A percentile compares a stretch with the other conserved stretches of the same genome.
Evolutionary conservation across 2,113 vertebrate species (phyloP).

Genomic region (Grallaria varia): DNA sequence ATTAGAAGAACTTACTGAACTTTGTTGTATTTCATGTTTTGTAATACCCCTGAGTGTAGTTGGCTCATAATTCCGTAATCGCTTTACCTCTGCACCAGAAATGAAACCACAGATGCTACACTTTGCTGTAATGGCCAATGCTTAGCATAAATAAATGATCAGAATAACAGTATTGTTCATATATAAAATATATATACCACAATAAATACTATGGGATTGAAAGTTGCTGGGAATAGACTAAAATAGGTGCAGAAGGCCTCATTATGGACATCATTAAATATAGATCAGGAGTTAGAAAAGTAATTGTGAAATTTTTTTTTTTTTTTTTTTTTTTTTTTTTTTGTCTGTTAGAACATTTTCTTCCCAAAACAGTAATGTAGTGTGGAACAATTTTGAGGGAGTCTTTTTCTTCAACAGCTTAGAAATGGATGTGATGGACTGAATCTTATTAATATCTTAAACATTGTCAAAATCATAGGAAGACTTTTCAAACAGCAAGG

Average conservation of each 20-base stretch:
- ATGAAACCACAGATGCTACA: conserved; percentile 69
- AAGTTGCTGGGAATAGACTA: neutral
- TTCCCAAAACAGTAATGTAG: neutral
- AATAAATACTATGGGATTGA: neutral
- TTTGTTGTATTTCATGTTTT: conserved; percentile 70
- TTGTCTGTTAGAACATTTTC: neutral
- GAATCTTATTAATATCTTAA: too few species aligned
- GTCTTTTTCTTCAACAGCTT: neutral
- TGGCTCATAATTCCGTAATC: conserved; percentile 68
- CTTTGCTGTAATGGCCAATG: conserved; percentile 30
- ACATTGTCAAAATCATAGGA: too few species aligned
- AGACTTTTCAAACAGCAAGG: too few species aligned
- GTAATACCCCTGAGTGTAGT: conserved; percentile 58
- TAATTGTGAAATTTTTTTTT: neutral
- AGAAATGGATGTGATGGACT: neutral
- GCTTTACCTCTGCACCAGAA: conserved; percentile 63
- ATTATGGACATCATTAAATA: conserved; percentile 20
- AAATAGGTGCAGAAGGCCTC: conserved; percentile 10
- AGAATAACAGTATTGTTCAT: conserved; percentile 59
- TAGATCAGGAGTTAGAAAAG: neutral
- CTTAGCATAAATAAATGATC: conserved; percentile 74
- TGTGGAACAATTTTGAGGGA: neutral
- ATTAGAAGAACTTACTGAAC: conserved; percentile 66
- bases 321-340: neutral
- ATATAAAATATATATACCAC: conserved; percentile 13